Evolutionary conservation across 2,797 vertebrate genomes (phyloP), one percentile per base, ranked within the genome.

Genomic region (Siniperca scherzeri): DNA sequence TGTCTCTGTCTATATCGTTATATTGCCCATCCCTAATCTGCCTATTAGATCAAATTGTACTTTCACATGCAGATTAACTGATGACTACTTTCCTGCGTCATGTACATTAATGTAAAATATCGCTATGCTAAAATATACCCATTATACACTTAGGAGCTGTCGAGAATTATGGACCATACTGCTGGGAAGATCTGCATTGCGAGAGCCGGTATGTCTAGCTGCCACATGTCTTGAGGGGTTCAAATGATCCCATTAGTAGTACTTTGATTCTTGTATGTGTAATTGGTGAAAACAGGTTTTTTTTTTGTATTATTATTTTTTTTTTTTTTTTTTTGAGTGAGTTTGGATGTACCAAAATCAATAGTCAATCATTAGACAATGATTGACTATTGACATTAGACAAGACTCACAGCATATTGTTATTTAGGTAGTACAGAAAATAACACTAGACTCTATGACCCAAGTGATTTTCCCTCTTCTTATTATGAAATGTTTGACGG

Each of bases 141-240:
- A 25, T 71, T 81, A 4, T 89, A 67, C 38, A 36, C 71, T 81
- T 86, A 99, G 99, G 92, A 99, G 98, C 94, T 98, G 97, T 92
- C 96, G 97, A 89, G 97, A 99, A 89, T 90, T 99, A 76, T 99
- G 98, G 98, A 99, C 97, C 61, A 98, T 99, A 92, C 91, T 99
- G 44, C 89, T 98, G 74, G 99, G 99, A 76, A 97, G 97, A 90
- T 99, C 98, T 57, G 97, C 98, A 55, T 89, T 99, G 70, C 95
- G 98, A 92, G 98, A 99, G 87, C 95, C 97, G 83, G 99, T 99
- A 96, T 94, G 97, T 96, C 7, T 38, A 33, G 22, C 57, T 73
- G n/a, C 14, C 9, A 33, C 50, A 21, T 70, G 1, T 38, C 16
- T 46, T 33, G 4, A 25, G 6, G 30, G 19, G 6, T 13, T 42